phyloP scores from a whole-genome alignment of 2,888 invertebrate species.

The Molorchus minor region DNA sequence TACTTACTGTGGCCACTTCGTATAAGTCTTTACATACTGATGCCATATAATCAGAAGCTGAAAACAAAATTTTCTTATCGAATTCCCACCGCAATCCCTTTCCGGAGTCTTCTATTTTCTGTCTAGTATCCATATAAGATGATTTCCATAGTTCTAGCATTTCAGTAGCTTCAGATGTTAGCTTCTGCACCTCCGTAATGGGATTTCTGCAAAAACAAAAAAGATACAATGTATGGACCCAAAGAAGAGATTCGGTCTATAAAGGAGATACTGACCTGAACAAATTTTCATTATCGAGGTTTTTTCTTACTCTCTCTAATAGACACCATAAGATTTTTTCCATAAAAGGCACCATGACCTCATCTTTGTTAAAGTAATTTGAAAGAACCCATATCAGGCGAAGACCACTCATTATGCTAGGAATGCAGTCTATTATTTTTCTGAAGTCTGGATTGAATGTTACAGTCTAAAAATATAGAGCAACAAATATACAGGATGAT shows the following conservation, averaged over 20 bases:
- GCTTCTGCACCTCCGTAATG: slow-evolving; percentile 43
- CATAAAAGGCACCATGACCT: slow-evolving; percentile 85
- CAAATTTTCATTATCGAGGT: slow-evolving; percentile 75
- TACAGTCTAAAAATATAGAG: slow-evolving; percentile 52
- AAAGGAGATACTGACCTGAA: slow-evolving; percentile 80
- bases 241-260: background rate
- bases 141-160: slow-evolving; percentile 81
- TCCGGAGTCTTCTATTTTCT: slow-evolving; percentile 86
- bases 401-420: slow-evolving; percentile 82
- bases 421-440: slow-evolving; percentile 76
- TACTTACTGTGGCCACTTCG: slow-evolving; percentile 75
- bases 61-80: slow-evolving; percentile 82
- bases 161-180: slow-evolving; percentile 68
- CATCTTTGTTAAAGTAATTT: slow-evolving; percentile 83
- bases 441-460: slow-evolving; percentile 70
- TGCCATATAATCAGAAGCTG: slow-evolving; percentile 85
- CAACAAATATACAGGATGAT: too few relatives aligned
- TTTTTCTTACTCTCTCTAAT: slow-evolving; percentile 76
- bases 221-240: background rate
- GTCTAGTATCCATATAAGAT: slow-evolving; percentile 79
- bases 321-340: slow-evolving; percentile 85
- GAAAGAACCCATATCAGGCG: slow-evolving; percentile 94
- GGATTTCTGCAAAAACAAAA: slow-evolving; percentile 39
- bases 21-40: slow-evolving; percentile 81
- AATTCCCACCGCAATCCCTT: slow-evolving; percentile 93